Percentiles rank a stretch among this genome's conserved stretches.
These are phyloP conservation scores for Himalopsyche anomala DNA, from an alignment of 2,888 invertebrate genomes.

Conservation along the genomic window DNA sequence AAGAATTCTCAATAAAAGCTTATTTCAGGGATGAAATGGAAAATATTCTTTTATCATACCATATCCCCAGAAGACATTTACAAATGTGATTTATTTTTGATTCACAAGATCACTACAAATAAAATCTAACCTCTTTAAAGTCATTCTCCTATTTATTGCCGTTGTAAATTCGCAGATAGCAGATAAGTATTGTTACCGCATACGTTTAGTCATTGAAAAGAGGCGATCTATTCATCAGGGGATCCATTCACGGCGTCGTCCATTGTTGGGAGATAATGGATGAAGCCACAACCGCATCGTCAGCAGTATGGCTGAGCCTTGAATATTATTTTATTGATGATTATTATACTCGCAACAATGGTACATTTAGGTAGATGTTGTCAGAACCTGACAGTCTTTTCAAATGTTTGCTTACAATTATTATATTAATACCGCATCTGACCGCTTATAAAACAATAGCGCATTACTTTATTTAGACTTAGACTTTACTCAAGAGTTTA, in stretches of 20 bases:
- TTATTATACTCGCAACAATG: constrained; percentile 1
- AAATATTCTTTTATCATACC: background rate
- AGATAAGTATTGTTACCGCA: background rate
- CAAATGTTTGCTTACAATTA: background rate
- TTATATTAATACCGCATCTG: background rate
- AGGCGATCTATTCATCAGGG: constrained; percentile 37
- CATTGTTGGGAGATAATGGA: constrained; percentile 45
- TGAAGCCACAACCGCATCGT: constrained; percentile 47
- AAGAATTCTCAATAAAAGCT: background rate
- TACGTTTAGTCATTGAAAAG: constrained; percentile 41
- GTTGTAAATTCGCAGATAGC: background rate
- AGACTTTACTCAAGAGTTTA: too few relatives aligned
- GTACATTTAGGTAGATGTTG: background rate
- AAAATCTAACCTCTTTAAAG: constrained; percentile 11
- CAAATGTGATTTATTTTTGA: constrained; percentile 21
- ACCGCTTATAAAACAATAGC: too few relatives aligned
- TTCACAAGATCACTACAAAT: constrained; percentile 15
- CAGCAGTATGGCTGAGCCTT: background rate
- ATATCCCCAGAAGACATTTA: background rate
- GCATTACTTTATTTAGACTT: too few relatives aligned
- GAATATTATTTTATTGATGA: constrained; percentile 30
- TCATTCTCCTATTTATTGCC: background rate
- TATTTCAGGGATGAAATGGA: background rate
- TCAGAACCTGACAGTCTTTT: background rate
- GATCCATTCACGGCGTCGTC: constrained; percentile 32